Percentiles rank a stretch among this genome's conserved stretches.
Evolutionary conservation across 2,113 vertebrate genomes (phyloP).

Genomic region (Hippoglossus stenolepis): DNA sequence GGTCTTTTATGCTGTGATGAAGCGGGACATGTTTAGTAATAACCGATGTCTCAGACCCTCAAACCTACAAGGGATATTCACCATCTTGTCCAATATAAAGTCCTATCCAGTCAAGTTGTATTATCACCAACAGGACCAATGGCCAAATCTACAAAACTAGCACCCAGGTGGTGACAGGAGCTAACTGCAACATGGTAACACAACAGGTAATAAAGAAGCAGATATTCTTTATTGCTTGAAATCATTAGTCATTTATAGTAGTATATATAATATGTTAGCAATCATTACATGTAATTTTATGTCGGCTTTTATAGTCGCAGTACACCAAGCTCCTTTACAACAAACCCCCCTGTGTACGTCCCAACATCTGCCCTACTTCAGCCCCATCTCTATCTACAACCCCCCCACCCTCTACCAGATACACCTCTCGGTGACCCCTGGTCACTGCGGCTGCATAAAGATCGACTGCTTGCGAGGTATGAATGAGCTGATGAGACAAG

Average conservation of each 20-base stretch:
- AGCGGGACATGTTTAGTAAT: neutral
- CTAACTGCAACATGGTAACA: neutral
- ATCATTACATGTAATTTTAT: no score
- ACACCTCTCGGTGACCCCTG: neutral
- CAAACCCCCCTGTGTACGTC: neutral
- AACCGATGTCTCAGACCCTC: neutral
- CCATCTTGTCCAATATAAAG: no score
- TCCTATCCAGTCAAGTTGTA: neutral
- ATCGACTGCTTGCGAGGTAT: neutral
- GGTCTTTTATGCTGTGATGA: neutral
- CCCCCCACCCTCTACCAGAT: no score
- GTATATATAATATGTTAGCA: no score
- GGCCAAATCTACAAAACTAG: neutral
- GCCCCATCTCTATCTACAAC: neutral
- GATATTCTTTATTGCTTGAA: no score
- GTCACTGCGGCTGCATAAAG: neutral
- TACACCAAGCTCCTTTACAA: no score
- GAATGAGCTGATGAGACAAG: neutral
- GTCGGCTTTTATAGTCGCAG: no score
- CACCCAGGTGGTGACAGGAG: neutral
- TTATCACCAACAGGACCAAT: neutral
- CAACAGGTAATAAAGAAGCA: no score
- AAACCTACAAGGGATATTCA: no score
- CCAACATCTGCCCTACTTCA: neutral
- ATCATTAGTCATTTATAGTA: no score